phyloP scores from a whole-genome alignment of 2,797 vertebrate genomes.

The Fistularia commersonii region DNA sequence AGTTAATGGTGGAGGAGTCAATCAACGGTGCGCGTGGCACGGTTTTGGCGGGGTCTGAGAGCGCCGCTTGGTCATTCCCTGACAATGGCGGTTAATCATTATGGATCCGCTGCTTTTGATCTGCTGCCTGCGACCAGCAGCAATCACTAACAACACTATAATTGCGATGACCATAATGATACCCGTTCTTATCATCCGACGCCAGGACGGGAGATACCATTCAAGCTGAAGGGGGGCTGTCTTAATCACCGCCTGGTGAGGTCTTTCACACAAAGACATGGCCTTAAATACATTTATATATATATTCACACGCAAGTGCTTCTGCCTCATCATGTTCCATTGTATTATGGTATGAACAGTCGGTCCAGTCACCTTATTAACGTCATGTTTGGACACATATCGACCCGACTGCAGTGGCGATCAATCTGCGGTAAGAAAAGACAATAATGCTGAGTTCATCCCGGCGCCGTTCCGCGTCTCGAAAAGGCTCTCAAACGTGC shows the following conservation, averaged over 20 bases:
- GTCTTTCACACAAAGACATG: slow-evolving; percentile 5
- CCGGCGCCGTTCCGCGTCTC: slow-evolving; percentile 31
- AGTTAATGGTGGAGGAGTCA: slow-evolving; percentile 45
- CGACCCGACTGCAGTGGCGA: slow-evolving; percentile 54
- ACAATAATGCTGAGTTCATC: slow-evolving; percentile 51
- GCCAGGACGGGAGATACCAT: slow-evolving; percentile 4
- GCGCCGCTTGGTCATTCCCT: slow-evolving; percentile 34
- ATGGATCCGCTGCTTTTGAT: slow-evolving; percentile 55
- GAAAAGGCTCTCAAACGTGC: slow-evolving; percentile 21
- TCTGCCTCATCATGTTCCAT: slow-evolving; percentile 24
- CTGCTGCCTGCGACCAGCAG: slow-evolving; percentile 52
- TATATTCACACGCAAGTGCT: slow-evolving; percentile 2
- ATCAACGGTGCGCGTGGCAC: slow-evolving; percentile 31
- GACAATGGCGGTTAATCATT: slow-evolving; percentile 59
- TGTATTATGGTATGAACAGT: slow-evolving; percentile 27
- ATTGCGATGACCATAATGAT: slow-evolving; percentile 44
- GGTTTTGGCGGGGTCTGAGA: slow-evolving; percentile 28
- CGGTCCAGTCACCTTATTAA: slow-evolving; percentile 59
- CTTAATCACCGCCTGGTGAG: not conserved
- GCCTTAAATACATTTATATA: too few relatives aligned
- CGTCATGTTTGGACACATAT: slow-evolving; percentile 57
- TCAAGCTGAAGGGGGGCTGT: not conserved
- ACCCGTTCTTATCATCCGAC: slow-evolving; percentile 24
- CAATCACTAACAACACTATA: slow-evolving; percentile 50
- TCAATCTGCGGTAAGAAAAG: slow-evolving; percentile 62